Base-by-base conservation (phyloP, 1,140 invertebrate species). In the Diachasmimorpha longicaudata region DNA sequence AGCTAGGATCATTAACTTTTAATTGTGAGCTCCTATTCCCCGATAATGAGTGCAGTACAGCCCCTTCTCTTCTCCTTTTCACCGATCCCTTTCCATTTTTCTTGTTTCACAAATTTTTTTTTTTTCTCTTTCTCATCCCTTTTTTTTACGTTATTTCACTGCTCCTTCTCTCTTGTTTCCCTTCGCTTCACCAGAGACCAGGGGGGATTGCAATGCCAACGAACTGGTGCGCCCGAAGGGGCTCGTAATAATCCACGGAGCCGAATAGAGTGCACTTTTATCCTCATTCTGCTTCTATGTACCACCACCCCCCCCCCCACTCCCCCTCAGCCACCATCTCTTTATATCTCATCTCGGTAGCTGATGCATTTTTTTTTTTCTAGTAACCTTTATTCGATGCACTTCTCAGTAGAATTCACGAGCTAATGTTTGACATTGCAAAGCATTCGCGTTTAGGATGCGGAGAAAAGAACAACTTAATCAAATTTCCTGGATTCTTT, bases 1-100 rank as follows among this genome's bases (percentile, higher is more conserved):
- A 73, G 21, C 37, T 69, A 55, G 77, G 77, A 78, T 78, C 77
- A 78, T 78, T 78, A 78, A 78, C 74, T 76, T 78, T 78, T 78
- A 78, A 78, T 78, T 78, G 77, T 78, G 66, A 78, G 74, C 74
- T 76, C 74, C 71, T 74, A 74, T 78, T 71, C 73, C 46, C 71
- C 74, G 67, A 78, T 78, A 78, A 78, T 76, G 74, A 76, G 77
- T 75, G 39, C 52, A 23, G 70, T 74, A 76, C 69, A 69, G 55
- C 31, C 66, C 69, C 37, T 36, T 19, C 21, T n/a, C 39, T 44
- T 14, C 58, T 70, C 36, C 4, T 63, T 66, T n/a, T n/a, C n/a
- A n/a, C 23, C 25, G 25, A 68, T 16, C 13, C 39, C 48, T 14
- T 55, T 55, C 14, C 48, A 55, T 55, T 55, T 21, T 55, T 21